A percentile compares a stretch with the other conserved stretches of the same genome.
phyloP scores from a whole-genome alignment of 2,113 vertebrate genomes.

The Saguinus imperator region DNA sequence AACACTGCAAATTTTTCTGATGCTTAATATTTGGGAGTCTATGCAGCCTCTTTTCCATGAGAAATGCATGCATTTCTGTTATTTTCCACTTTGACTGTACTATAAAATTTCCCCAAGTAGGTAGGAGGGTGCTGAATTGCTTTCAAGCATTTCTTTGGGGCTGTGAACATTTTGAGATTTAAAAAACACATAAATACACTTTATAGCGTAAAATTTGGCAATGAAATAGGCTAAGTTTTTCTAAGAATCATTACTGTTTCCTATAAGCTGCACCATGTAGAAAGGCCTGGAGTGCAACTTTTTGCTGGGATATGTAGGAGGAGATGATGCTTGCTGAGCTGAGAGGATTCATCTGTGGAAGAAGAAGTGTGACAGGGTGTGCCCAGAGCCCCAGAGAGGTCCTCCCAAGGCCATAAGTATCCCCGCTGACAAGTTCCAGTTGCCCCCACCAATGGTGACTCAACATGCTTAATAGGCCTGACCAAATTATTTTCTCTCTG shows the following conservation, averaged over 20 bases:
- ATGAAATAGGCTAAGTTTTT: neutral
- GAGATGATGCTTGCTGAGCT: neutral
- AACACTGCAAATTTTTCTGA: neutral
- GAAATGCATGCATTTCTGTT: neutral
- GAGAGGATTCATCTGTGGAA: neutral
- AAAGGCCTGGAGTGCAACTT: neutral
- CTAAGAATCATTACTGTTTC: neutral
- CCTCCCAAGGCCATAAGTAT: neutral
- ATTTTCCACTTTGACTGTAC: neutral
- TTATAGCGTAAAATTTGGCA: conserved; percentile 4
- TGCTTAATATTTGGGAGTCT: neutral
- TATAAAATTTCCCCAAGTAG: neutral
- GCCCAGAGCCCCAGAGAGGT: neutral
- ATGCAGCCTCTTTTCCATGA: neutral
- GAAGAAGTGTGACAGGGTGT: neutral
- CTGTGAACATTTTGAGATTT: neutral
- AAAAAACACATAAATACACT: conserved; percentile 34
- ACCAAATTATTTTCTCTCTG: neutral
- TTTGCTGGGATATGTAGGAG: neutral
- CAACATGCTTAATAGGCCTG: neutral
- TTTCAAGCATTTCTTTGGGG: neutral
- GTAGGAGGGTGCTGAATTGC: neutral
- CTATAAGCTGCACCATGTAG: neutral
- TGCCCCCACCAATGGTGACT: neutral
- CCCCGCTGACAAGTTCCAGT: neutral